Base-by-base conservation (phyloP, 2,797 vertebrate species). In the Labroides dimidiatus region DNA sequence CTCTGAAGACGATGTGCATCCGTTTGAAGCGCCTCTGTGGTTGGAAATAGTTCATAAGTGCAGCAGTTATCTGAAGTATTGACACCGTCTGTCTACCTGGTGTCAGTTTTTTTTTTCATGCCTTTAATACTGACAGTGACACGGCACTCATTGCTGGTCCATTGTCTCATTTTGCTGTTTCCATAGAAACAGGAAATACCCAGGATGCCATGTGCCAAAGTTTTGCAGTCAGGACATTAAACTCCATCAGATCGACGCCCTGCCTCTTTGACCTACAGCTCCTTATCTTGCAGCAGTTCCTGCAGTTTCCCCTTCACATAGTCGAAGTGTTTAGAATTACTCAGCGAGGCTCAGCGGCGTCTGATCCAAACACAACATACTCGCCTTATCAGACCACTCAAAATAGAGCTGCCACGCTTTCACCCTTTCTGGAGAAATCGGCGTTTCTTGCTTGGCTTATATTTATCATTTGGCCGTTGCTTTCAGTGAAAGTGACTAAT, bases 251-350 rank as follows among this genome's bases (percentile, higher is more conserved):
- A 47, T 58, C 3, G 3, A 45, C 50, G 23, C 15, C 15, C 37
- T 10, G 17, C 30, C 62, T 65, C 57, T 47, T 23, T 68, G 73
- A 88, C 84, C 83, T 80, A 65, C 41, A 56, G 55, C 65, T 15
- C 52, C 77, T 87, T 88, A 89, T 89, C 89, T 74, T 60, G 6
- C 69, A 10, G 49, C 10, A 6, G 84, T 88, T 89, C 79, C 85
- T 72, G 77, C 69, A 39, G 51, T 74, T 89, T 85, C 61, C 64
- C 36, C 56, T 69, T 60, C 74, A 58, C 86, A 86, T 89, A 65
- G 67, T 52, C 17, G 4, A 65, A 80, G 30, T 88, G 75, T 82
- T 91, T 76, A 23, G 78, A 72, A 84, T 85, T 30, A 64, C 80
- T 77, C 41, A 30, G 52, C 43, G 4, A n/a, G 9, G 45, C 42